Conservation (phyloP, 2,113 vertebrate genomes). For the Plestiodon gilberti region DNA sequence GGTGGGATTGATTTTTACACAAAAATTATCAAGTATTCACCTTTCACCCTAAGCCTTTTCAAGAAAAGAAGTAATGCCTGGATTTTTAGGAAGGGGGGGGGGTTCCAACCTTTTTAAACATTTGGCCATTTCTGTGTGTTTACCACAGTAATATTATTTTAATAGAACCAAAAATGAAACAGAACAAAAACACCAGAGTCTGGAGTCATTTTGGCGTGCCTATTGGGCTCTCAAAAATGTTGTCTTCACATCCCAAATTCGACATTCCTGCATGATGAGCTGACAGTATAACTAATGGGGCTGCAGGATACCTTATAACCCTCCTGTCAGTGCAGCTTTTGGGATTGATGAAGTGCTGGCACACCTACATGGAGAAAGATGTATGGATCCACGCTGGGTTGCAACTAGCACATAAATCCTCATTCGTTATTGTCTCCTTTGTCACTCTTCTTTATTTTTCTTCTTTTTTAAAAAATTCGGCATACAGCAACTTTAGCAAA, state of each 20-base stretch:
- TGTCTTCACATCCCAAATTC: conserved; percentile 25
- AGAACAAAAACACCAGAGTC: not conserved
- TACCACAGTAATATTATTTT: too few relatives aligned
- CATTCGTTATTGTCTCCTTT: conserved; percentile 50
- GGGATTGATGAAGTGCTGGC: conserved; percentile 34
- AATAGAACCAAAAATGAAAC: not conserved
- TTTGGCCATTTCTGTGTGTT: too few relatives aligned
- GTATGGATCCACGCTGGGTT: conserved; percentile 34
- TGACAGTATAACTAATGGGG: conserved; percentile 42
- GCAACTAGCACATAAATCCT: conserved; percentile 46
- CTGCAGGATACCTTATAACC: conserved; percentile 27
- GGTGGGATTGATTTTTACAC: not conserved
- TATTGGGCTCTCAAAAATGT: conserved; percentile 34
- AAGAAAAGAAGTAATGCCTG: not conserved
- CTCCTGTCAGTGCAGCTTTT: conserved; percentile 25
- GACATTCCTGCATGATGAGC: conserved; percentile 1
- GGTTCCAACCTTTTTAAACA: not conserved
- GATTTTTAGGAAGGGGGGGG: not conserved
- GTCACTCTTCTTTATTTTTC: conserved; percentile 30
- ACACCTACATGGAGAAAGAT: conserved; percentile 48
- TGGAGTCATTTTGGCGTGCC: conserved; percentile 35
- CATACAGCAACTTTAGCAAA: conserved; percentile 33
- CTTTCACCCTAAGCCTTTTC: not conserved
- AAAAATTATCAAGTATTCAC: not conserved
- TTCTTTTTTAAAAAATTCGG: conserved; percentile 23